Evolutionary conservation across 2,888 invertebrate species (phyloP).

Genomic region (Mongoloraphidia duomilia): DNA sequence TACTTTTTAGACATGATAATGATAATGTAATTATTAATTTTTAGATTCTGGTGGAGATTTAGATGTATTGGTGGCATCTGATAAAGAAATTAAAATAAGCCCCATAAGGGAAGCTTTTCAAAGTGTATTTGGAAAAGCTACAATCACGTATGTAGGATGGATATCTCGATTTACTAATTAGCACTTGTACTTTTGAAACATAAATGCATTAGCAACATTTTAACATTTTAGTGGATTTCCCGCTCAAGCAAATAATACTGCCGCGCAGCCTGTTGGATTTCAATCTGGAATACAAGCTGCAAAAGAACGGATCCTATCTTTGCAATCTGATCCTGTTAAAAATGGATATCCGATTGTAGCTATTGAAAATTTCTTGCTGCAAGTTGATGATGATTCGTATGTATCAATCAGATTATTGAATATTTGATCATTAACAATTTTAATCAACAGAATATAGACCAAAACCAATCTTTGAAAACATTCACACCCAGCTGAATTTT

Average conservation of each 20-base stretch:
- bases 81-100: slow-evolving; percentile 60
- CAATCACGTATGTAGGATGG: slow-evolving; percentile 45
- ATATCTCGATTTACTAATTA: background rate
- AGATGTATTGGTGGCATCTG: slow-evolving; percentile 59
- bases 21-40: slow-evolving; percentile 20
- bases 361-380: slow-evolving; percentile 60
- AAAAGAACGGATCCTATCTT: slow-evolving; percentile 51
- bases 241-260: slow-evolving; percentile 45
- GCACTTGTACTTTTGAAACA: background rate
- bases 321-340: slow-evolving; percentile 39
- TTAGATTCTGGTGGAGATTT: slow-evolving; percentile 68
- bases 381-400: slow-evolving; percentile 47
- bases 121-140: slow-evolving; percentile 62
- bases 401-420: slow-evolving; percentile 4
- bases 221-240: slow-evolving; percentile 41
- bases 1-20: background rate
- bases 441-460: background rate
- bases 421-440: background rate
- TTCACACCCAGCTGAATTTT: too few relatives aligned
- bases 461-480: too few relatives aligned
- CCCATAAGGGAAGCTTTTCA: slow-evolving; percentile 71
- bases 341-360: slow-evolving; percentile 56
- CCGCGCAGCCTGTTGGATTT: slow-evolving; percentile 66
- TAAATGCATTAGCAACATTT: background rate
- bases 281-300: slow-evolving; percentile 59